Evolutionary conservation across 2,797 vertebrate species (phyloP).

Genomic region (Pipistrellus nathusii): DNA sequence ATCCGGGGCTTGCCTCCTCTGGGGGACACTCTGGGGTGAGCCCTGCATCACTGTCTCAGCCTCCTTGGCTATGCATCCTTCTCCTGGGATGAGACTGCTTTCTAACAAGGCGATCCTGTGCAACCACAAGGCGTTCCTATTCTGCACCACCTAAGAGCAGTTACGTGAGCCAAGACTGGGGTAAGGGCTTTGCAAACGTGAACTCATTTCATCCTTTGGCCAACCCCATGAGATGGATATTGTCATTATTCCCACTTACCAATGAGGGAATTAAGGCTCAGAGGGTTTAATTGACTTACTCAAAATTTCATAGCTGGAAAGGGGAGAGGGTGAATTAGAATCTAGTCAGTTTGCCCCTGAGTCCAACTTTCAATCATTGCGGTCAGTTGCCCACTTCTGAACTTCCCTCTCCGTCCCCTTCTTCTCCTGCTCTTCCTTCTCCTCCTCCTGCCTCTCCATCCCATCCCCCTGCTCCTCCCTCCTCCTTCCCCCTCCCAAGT

Average conservation of each 20-base stretch:
- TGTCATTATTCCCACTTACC: neutral
- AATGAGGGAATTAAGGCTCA: neutral
- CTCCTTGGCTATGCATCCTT: neutral
- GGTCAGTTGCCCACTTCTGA: neutral
- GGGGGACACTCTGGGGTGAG: neutral
- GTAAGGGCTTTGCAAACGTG: neutral
- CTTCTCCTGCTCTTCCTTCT: no score
- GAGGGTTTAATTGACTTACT: neutral
- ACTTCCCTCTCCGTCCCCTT: neutral
- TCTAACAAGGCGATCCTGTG: neutral
- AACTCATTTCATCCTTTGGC: neutral
- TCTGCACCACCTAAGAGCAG: neutral
- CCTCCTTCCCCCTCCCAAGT: neutral
- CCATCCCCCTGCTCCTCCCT: no score
- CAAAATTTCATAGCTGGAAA: neutral
- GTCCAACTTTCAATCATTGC: neutral
- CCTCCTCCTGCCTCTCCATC: no score
- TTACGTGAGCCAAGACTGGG: neutral
- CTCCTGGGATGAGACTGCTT: neutral
- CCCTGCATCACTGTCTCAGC: neutral
- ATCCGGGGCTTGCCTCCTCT: neutral
- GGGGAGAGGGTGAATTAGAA: neutral
- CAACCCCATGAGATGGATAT: neutral
- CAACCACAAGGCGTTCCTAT: neutral
- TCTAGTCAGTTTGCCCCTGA: neutral